Evolutionary conservation across 2,113 vertebrate genomes (phyloP).

Genomic region (Strix uralensis): DNA sequence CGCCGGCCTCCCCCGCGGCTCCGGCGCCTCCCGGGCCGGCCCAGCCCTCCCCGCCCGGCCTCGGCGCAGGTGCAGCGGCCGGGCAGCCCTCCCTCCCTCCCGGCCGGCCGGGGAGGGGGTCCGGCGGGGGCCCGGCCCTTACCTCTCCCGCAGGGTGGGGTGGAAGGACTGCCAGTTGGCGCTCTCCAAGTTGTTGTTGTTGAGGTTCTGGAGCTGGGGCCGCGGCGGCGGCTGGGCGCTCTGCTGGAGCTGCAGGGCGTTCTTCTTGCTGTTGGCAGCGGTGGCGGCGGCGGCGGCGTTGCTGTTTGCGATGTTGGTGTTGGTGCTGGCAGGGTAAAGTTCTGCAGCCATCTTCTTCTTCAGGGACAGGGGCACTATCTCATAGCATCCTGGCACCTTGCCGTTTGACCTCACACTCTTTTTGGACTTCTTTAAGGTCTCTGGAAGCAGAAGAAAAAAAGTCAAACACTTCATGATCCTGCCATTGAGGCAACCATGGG

Average conservation of each 20-base stretch:
- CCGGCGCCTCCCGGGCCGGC: neutral
- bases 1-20: neutral
- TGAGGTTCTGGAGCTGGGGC: conserved; percentile 83
- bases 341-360: conserved; percentile 94
- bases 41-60: neutral
- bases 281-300: conserved; percentile 71
- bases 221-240: conserved; percentile 73
- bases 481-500: conserved; percentile 88
- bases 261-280: conserved; percentile 78
- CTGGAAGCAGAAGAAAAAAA: conserved; percentile 89
- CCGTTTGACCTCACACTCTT: conserved; percentile 76
- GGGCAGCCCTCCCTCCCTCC: neutral
- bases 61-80: neutral
- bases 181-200: conserved; percentile 91
- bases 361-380: conserved; percentile 80
- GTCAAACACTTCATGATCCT: conserved; percentile 93
- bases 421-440: conserved; percentile 89
- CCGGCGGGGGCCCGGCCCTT: conserved; percentile 45
- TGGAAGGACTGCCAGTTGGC: conserved; percentile 88
- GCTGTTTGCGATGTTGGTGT: conserved; percentile 78
- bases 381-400: conserved; percentile 80
- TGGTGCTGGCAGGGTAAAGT: conserved; percentile 81
- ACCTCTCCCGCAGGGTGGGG: conserved; percentile 94
- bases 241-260: conserved; percentile 74
- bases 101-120: neutral